Evolutionary conservation across 2,888 invertebrate species (phyloP), one percentile per base, ranked within the genome.

Genomic region (Platycnemis pennipes): DNA sequence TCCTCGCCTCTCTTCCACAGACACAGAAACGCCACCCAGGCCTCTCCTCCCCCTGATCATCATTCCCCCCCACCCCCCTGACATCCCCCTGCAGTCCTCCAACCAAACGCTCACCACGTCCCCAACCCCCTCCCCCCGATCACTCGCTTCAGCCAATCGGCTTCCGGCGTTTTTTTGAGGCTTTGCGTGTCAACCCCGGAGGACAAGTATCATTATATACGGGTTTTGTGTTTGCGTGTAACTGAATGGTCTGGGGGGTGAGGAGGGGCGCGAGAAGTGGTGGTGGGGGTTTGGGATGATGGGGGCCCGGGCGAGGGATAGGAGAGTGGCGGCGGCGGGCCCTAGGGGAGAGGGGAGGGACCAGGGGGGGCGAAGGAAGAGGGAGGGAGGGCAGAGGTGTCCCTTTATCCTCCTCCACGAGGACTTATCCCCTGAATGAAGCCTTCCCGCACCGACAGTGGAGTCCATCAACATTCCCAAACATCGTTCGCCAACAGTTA

Each of bases 151-250:
- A 69, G n/a, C 91, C 91, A 91, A 91, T 91, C 63, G 91, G 63
- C 91, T 91, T 63, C 91, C 91, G 91, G 91, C 91, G 63, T 91
- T 91, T 91, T 91, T 91, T 91, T 91, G 56, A 91, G 91, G 63
- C 91, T 91, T 91, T 69, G 91, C 91, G 91, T 91, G 91, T 56
- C 91, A 91, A 91, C 91, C 63, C 91, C 7, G 42, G 91, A 91
- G 63, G 91, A 91, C 91, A 91, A 91, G 91, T 91, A 91, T 91
- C 91, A 91, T 91, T 91, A 91, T 91, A 69, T 91, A 91, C 91
- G 91, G 69, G 91, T 91, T 91, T 91, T 91, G 91, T 91, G 91
- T 91, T 91, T 69, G 91, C 91, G 91, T 91, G 91, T 91, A 91
- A 91, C 63, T 69, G 91, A 91, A 63, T 63, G 91, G 69, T 63